Evolutionary conservation across 2,113 vertebrate species (phyloP).

Genomic region (Eubucco bourcierii): DNA sequence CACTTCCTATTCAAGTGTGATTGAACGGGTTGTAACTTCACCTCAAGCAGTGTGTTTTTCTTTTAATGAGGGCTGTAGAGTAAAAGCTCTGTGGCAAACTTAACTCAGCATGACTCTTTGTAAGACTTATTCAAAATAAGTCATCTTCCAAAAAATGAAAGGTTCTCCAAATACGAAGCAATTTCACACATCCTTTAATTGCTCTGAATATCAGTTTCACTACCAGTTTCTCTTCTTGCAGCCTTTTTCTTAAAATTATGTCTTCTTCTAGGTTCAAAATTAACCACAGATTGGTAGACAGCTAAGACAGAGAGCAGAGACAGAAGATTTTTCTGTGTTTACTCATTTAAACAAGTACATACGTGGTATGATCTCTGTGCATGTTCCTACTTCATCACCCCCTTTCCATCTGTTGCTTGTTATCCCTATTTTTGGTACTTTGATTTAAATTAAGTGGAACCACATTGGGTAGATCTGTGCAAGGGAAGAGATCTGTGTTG

Average conservation of each 20-base stretch:
- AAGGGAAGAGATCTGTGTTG: background rate
- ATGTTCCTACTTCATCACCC: background rate
- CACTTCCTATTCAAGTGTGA: background rate
- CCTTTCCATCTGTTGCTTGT: background rate
- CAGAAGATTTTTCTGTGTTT: background rate
- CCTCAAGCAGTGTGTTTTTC: background rate
- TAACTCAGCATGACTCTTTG: background rate
- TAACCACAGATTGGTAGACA: background rate
- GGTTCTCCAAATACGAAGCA: background rate
- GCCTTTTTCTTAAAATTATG: background rate
- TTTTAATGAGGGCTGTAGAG: background rate
- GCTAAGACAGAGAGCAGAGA: background rate
- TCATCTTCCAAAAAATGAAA: background rate
- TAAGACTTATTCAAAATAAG: background rate
- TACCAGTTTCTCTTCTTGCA: background rate
- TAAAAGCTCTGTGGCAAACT: background rate
- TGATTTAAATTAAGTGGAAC: background rate
- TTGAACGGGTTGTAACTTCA: background rate
- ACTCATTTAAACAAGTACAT: background rate
- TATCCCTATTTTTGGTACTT: background rate
- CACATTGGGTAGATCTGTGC: background rate
- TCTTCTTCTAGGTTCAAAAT: background rate
- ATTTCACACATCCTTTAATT: background rate
- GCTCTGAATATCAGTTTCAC: background rate
- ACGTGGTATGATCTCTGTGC: background rate